phyloP scores from a whole-genome alignment of 2,113 vertebrate genomes.

The Cyrtonyx montezumae region DNA sequence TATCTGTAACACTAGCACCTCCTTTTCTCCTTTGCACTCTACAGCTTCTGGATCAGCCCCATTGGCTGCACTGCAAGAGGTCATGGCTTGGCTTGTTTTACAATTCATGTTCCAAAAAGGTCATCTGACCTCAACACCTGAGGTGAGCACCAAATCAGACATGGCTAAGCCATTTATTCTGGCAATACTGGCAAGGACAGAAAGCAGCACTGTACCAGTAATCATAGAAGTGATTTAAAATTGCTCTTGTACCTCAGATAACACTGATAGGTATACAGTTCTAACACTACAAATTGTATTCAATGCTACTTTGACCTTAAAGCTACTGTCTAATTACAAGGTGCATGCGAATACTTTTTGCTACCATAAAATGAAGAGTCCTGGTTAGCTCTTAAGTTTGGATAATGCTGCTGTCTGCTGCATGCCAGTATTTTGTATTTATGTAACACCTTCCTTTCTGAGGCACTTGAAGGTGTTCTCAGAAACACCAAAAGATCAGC shows the following conservation, averaged over 20 bases:
- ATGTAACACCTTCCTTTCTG: background rate
- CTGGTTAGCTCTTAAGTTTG: background rate
- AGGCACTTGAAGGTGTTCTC: background rate
- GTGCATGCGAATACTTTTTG: background rate
- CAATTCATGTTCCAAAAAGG: background rate
- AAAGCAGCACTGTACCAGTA: background rate
- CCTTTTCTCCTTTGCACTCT: background rate
- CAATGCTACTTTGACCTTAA: background rate
- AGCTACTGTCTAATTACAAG: background rate
- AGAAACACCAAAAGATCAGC: background rate
- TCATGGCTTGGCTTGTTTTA: accelerated
- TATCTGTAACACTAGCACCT: background rate
- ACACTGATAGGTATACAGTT: background rate
- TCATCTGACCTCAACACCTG: background rate
- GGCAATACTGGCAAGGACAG: background rate
- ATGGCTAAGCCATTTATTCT: background rate
- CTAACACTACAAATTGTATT: background rate
- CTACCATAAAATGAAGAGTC: background rate
- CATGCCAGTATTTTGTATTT: accelerated
- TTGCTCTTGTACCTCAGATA: background rate
- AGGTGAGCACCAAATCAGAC: background rate
- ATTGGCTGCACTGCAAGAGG: background rate
- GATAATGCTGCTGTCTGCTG: background rate
- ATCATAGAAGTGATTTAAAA: background rate
- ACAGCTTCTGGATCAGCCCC: background rate